phyloP scores from a whole-genome alignment of 2,888 invertebrate genomes.

The Parapristionchus giblindavisi region DNA sequence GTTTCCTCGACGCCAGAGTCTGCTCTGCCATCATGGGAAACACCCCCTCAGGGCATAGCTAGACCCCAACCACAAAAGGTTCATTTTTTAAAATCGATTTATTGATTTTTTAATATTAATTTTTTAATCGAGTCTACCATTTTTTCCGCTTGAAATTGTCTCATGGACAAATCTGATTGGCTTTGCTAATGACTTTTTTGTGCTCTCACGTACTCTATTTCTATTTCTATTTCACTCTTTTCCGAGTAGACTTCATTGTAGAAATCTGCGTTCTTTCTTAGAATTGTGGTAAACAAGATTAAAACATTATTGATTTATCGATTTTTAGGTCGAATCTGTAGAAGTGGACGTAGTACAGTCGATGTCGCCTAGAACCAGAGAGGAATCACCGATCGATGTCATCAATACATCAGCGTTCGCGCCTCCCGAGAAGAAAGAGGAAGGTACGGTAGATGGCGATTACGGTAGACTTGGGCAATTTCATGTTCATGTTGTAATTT shows the following conservation, averaged over 20 bases:
- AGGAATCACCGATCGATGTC: conserved; percentile 26
- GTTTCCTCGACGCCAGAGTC: neutral
- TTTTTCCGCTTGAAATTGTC: neutral
- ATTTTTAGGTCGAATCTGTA: neutral
- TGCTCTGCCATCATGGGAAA: conserved; percentile 9
- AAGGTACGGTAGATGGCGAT: neutral
- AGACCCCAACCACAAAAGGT: conserved; percentile 18
- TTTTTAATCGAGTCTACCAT: neutral
- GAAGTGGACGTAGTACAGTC: neutral
- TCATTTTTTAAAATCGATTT: neutral
- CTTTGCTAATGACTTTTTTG: too few relatives aligned
- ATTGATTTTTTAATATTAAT: neutral
- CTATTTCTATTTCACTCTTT: too few relatives aligned
- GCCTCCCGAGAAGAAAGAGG: neutral
- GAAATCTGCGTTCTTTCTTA: too few relatives aligned
- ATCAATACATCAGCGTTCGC: conserved; percentile 22
- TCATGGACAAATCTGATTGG: neutral
- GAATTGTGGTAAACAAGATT: too few relatives aligned
- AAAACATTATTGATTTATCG: too few relatives aligned
- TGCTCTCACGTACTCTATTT: too few relatives aligned
- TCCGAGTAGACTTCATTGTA: neutral
- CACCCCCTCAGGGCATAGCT: neutral
- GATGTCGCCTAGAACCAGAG: neutral
- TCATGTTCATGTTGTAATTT: neutral
- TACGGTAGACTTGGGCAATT: neutral